Conservation (phyloP, 2,888 invertebrate genomes). For the Drosophila picticornis region DNA sequence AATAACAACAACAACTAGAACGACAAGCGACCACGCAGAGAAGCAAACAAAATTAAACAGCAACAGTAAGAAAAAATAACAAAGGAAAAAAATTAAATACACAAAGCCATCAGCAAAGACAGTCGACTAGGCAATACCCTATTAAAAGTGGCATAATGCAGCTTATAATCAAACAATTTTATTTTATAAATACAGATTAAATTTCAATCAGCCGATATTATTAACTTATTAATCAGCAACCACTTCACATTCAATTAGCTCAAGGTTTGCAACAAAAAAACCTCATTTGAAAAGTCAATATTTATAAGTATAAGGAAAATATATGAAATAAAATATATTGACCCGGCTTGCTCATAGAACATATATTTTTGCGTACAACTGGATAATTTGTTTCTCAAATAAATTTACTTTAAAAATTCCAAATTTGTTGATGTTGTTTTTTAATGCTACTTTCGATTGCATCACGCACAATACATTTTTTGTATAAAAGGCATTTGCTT, state of each 20-base stretch:
- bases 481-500: background rate
- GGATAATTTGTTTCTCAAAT: background rate
- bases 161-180: background rate
- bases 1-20: background rate
- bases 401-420: background rate
- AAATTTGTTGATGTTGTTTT: background rate
- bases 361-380: no score
- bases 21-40: conserved; percentile 50
- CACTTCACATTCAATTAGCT: background rate
- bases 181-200: background rate
- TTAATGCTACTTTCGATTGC: background rate
- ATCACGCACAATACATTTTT: background rate
- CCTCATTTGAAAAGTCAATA: background rate
- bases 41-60: conserved; percentile 75
- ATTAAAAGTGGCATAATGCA: background rate
- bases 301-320: background rate
- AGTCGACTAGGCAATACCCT: conserved; percentile 21
- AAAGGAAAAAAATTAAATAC: conserved; percentile 25
- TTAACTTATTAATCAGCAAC: background rate
- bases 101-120: background rate
- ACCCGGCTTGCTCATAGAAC: no score
- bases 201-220: background rate
- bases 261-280: background rate
- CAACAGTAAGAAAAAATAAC: conserved; percentile 38
- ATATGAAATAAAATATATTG: background rate